Evolutionary conservation across 2,888 invertebrate species (phyloP), one percentile per base, ranked within the genome.

Genomic region (Gandaritis pyraliata): DNA sequence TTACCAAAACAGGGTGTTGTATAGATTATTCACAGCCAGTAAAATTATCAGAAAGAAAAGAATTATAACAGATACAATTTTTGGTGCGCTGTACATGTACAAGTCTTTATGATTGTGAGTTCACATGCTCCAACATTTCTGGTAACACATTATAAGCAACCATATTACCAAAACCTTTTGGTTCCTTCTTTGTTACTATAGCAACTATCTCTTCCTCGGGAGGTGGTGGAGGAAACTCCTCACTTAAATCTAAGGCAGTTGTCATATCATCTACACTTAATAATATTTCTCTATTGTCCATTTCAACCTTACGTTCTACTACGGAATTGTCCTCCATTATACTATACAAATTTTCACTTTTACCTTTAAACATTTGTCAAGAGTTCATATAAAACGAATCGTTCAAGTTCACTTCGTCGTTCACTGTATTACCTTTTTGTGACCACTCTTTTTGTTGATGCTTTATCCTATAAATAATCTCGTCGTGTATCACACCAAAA

Each of bases 401-500:
- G 63, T 88, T 93, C 15, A 93, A 84, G 77, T 93, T 94, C 47
- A 94, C 90, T 73, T 95, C 95, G 78, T 95, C 95, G 58, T 95
- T 93, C 38, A 94, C 94, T n/a, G 94, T 92, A 71, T 94, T 94
- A 18, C 93, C 88, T 73, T 94, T 94, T 54, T 94, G 94, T 1
- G 94, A 93, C 86, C 94, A 94, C 61, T 89, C 91, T 75, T 94
- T 93, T 70, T 94, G 94, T 68, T 95, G 94, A 78, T 95, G 95
- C 72, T 95, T 95, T 78, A 96, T 93, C 78, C 97, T 94, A 86
- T 97, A 96, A 43, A 97, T 96, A 71, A 97, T 96, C 86, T 97
- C 97, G 78, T 97, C 97, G 78, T 97, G 97, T 64, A 97, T 95
- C 11, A 97, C 97, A 82, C 97, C 97, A 86, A 97, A 97, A 81